Percentiles rank a stretch among this genome's conserved stretches.
Conservation (phyloP, 23 tunicate genomes). For the Clavelina lepadiformis region DNA sequence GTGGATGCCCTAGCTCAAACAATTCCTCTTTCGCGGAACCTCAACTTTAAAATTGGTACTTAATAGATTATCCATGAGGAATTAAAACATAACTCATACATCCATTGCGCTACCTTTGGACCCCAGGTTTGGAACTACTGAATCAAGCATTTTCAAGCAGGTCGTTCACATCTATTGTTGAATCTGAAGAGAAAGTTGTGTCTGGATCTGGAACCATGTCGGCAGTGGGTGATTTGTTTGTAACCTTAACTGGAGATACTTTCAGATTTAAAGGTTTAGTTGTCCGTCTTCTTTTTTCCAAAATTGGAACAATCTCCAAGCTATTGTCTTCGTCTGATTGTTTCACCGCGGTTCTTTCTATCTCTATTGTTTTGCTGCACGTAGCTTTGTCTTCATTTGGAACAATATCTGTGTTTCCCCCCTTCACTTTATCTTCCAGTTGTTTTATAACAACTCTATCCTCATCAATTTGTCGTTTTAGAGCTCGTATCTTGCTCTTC, state of each 20-base stretch:
- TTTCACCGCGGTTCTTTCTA: neutral
- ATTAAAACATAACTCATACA: no score
- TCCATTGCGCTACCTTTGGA: no score
- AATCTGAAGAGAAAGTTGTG: conserved; percentile 29
- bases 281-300: conserved; percentile 8
- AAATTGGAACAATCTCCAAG: neutral
- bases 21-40: no score
- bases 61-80: no score
- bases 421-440: neutral
- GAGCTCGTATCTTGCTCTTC: conserved; percentile 39
- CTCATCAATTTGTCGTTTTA: conserved; percentile 9
- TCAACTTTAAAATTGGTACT: no score
- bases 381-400: neutral
- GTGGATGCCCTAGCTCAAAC: no score
- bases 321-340: neutral
- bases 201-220: conserved; percentile 16
- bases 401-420: neutral
- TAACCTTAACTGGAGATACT: conserved; percentile 17
- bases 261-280: conserved; percentile 4
- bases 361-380: neutral
- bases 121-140: neutral
- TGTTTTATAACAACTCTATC: neutral
- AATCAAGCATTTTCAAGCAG: conserved; percentile 7
- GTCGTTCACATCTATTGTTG: conserved; percentile 38
- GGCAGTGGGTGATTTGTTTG: neutral